Conservation (phyloP, 2,888 invertebrate genomes). For the Chalcosyrphus nemorum region DNA sequence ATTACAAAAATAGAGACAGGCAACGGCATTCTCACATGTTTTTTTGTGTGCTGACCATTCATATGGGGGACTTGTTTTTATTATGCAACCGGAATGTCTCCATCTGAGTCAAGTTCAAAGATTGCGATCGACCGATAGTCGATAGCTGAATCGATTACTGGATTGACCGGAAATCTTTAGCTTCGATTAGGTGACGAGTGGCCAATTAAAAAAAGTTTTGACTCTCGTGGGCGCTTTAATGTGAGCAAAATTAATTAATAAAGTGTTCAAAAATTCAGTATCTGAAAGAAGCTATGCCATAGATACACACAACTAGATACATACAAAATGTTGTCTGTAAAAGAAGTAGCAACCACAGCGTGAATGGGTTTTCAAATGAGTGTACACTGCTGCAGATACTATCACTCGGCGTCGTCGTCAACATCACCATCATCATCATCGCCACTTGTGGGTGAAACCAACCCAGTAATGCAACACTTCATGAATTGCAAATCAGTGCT, state of each 20-base stretch:
- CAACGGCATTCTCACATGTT: background rate
- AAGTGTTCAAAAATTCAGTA: no score
- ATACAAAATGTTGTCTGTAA: background rate
- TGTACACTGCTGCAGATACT: background rate
- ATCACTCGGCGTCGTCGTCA: background rate
- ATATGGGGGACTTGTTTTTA: background rate
- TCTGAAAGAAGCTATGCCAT: background rate
- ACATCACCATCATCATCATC: background rate
- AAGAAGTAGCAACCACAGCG: background rate
- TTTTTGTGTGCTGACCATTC: background rate
- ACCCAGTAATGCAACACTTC: constrained; percentile 19
- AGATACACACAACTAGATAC: background rate
- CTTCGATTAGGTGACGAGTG: background rate
- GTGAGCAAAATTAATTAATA: background rate
- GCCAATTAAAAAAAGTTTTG: no score
- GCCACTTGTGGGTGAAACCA: constrained; percentile 8
- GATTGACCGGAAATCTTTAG: background rate
- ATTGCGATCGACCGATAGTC: background rate
- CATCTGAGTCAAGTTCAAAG: constrained; percentile 38
- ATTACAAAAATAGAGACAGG: background rate
- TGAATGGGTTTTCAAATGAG: background rate
- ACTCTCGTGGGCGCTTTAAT: background rate
- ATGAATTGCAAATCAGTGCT: constrained; percentile 52
- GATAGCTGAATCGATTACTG: background rate
- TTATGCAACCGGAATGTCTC: constrained; percentile 32